These are phyloP conservation scores for Athene cunicularia DNA, from an alignment of 2,113 vertebrate species.

Conservation along the genomic window DNA sequence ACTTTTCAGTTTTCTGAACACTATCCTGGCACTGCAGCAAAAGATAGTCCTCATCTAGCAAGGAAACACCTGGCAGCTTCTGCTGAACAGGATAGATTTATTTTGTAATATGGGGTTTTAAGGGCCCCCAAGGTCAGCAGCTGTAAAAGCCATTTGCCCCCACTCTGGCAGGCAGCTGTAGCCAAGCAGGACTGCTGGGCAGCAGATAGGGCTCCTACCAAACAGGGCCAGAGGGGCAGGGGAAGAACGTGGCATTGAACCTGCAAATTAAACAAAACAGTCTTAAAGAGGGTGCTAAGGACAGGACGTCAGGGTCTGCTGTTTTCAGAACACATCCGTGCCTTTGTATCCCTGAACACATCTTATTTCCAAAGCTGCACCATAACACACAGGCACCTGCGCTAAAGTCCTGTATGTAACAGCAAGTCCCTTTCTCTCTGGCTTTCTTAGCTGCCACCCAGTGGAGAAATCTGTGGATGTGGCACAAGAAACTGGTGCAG, in stretches of 20 bases:
- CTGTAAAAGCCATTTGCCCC: neutral
- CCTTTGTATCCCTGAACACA: neutral
- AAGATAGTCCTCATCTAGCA: fast-evolving
- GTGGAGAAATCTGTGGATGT: neutral
- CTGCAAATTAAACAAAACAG: neutral
- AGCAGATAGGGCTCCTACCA: fast-evolving
- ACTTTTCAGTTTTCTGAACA: neutral
- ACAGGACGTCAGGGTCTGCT: neutral
- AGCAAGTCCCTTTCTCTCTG: neutral
- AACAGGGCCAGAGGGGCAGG: neutral
- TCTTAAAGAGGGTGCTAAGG: neutral
- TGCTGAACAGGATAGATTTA: neutral
- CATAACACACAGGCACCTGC: fast-evolving
- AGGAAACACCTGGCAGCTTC: neutral
- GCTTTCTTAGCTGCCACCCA: neutral
- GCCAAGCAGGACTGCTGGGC: neutral
- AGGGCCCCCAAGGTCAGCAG: neutral
- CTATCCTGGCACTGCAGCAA: neutral
- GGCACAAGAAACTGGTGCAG: neutral
- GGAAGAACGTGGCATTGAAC: neutral
- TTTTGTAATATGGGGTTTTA: neutral
- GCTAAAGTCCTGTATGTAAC: neutral
- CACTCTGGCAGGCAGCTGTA: neutral
- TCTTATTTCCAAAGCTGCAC: neutral
- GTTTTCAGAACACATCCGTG: neutral